Conservation (phyloP, 2,888 invertebrate species). For the Sclerodermus sp. region DNA sequence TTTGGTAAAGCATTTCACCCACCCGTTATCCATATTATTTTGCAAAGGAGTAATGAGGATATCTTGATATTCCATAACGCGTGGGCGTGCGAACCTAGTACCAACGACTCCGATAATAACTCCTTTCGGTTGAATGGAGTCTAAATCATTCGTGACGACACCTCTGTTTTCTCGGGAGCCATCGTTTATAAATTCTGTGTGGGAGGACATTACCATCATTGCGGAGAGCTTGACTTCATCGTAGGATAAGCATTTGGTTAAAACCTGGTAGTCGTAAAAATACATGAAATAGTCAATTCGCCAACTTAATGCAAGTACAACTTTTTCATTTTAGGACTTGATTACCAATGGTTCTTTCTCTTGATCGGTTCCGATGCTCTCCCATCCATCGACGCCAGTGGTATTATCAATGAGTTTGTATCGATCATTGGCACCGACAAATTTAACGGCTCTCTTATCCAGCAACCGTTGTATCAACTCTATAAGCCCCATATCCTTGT, state of each 20-base stretch:
- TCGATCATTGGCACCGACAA: constrained; percentile 59
- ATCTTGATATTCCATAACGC: constrained; percentile 67
- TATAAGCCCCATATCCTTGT: constrained; percentile 63
- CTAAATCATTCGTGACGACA: constrained; percentile 56
- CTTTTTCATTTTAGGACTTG: no score
- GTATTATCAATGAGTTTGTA: constrained; percentile 61
- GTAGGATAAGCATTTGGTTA: constrained; percentile 65
- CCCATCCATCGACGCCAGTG: constrained; percentile 62
- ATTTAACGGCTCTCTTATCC: constrained; percentile 62
- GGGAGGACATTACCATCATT: constrained; percentile 64
- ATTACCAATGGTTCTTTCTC: constrained; percentile 60
- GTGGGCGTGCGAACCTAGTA: constrained; percentile 57
- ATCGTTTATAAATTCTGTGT: constrained; percentile 65
- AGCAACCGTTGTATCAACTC: constrained; percentile 64
- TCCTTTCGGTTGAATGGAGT: constrained; percentile 58
- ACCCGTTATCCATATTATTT: constrained; percentile 61
- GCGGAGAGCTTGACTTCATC: constrained; percentile 68
- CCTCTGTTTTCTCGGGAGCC: constrained; percentile 63
- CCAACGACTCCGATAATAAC: constrained; percentile 59
- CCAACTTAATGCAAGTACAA: no score
- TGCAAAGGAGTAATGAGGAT: constrained; percentile 62
- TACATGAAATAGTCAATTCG: no score
- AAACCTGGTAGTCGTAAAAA: no score
- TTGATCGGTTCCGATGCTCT: constrained; percentile 62
- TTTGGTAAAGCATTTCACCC: no score